Evolutionary conservation across 2,113 vertebrate species (phyloP), one percentile per base, ranked within the genome.

Genomic region (Pipra filicauda): DNA sequence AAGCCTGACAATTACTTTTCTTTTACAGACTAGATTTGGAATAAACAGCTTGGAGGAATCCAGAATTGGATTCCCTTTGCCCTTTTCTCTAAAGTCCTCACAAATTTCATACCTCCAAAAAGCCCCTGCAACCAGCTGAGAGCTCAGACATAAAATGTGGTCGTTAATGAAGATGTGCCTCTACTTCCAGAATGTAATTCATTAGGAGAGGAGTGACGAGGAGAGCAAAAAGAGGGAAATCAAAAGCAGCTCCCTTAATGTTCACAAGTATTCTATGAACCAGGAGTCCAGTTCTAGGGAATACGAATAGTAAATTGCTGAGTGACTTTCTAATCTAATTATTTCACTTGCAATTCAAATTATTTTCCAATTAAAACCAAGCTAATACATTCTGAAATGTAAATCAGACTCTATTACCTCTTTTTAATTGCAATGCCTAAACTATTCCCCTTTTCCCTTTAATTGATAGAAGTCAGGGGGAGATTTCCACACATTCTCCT

Each of bases 321-420:
- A 95, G 95, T 28, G 87, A 91, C 95, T 97, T 97, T 96, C 96
- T 96, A 97, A 96, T 97, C 96, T 95, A 96, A 97, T 97, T 97
- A 96, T 96, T 97, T 97, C 94, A 96, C 96, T 97, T 96, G 96
- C 92, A 97, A 97, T 97, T 97, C 97, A 97, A 97, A 97, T 97
- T 95, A 97, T 97, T 97, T 97, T 95, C 96, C 96, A 97, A 96
- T 97, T 97, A 97, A 97, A 97, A 96, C 91, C 75, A 78, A 96
- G 93, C 81, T 96, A 96, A 97, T 94, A 95, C 88, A 96, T 97
- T 97, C 94, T 95, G 91, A 97, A 97, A 97, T 96, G 97, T 97
- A 97, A 97, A 97, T 96, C 96, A 97, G 96, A 70, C 91, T 91
- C 95, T 91, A 96, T 94, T 96, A 96, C 94, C 79, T 97, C 93